Base-by-base conservation (phyloP, 2,797 vertebrate genomes). In the Scomberomorus guttatus region DNA sequence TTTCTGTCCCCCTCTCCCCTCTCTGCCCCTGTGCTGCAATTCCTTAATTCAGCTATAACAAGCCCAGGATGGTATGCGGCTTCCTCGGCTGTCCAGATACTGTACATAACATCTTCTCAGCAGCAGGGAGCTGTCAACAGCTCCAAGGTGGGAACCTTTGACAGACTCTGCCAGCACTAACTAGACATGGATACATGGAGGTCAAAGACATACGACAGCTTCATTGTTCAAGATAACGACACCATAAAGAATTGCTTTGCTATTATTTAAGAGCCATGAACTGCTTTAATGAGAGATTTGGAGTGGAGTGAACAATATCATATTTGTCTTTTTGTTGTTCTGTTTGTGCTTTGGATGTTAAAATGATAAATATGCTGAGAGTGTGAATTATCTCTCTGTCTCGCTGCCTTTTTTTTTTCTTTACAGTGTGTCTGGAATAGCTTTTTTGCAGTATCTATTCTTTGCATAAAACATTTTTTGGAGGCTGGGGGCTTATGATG, bases 71-170 rank as follows among this genome's bases (percentile, higher is more conserved):
- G 63, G 75, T 20, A n/a, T 27, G 64, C 59, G 74, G 74, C 56
- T 59, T 71, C 69, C 42, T 80, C 25, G 10, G 52, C 71, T 56
- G 71, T 72, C 64, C 22, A 58, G 60, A 82, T 79, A 22, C 76
- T 72, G 51, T 44, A 57, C 68, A 27, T 68, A 52, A 76, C 74
- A 55, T 79, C 62, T 79, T 58, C 68, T 66, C 42, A 62, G 69
- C 77, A 54, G 65, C 29, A 11, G 34, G 67, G 48, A 72, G 80
- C 77, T 84, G 87, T 88, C 82, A 81, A 7, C 67, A 59, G 81
- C 80, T 83, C 55, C 63, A 61, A 75, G 75, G 75, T 77, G 81
- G 81, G 89, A 52, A 65, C 15, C 72, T 60, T 17, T 69, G 76
- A 85, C 52, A 48, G 86, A 87, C 71, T 60, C 50, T 65, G 42